Base-by-base conservation (phyloP, 2,888 invertebrate species). In the Chloroclystis v-ata region DNA sequence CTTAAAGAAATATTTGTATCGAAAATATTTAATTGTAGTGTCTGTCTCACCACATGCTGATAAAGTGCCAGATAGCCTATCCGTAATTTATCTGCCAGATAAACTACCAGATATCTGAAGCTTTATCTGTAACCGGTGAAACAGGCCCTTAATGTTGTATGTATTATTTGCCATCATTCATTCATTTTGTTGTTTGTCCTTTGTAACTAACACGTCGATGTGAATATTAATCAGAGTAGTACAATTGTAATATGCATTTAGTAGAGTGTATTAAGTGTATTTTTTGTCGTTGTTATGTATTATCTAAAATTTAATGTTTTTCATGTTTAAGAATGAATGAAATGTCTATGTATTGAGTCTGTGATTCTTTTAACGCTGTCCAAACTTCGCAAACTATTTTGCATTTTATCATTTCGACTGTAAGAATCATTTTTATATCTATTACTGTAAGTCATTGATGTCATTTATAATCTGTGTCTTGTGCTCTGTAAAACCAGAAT, bases 161-260 rank as follows among this genome's bases (percentile, higher is more conserved):
- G n/a, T n/a, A n/a, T n/a, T n/a, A n/a, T n/a, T n/a, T n/a, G n/a
- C n/a, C n/a, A n/a, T n/a, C n/a, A n/a, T n/a, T n/a, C n/a, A 64
- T 69, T 65, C 51, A 25, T 60, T 65, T 68, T 49, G 43, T 59
- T 43, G 52, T 58, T 20, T 59, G 57, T 57, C 42, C 42, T 52
- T 56, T 53, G 57, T 57, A 61, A 57, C 60, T 47, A 59, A 60
- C 55, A 59, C 30, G 2, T 11, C 16, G 38, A 26, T 30, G n/a
- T 64, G 56, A 3, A 67, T 67, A 61, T 64, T 61, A 68, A 69
- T 63, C 59, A 60, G 35, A 46, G 54, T 64, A 82, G 82, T 84
- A 81, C 81, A 82, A 82, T n/a, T n/a, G n/a, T 74, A 68, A 71
- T 66, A 67, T 81, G 82, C 84, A 84, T 84, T 84, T 84, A 83